phyloP scores from a whole-genome alignment of 1,140 invertebrate species.

The Cydia splendana region DNA sequence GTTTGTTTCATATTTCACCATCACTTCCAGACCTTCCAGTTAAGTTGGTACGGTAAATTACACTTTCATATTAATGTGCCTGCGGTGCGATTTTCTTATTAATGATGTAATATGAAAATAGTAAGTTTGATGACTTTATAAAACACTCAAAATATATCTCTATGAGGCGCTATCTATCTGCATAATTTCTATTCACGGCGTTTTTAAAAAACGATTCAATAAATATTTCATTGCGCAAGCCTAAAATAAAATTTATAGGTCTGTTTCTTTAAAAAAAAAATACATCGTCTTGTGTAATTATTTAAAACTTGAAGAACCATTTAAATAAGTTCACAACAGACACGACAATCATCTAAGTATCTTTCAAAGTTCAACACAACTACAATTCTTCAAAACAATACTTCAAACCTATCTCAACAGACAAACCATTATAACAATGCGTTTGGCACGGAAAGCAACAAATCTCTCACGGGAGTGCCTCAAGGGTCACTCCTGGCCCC shows the following conservation, averaged over 20 bases:
- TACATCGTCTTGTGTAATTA: too few species aligned
- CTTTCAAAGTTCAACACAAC: background rate
- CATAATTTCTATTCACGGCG: too few species aligned
- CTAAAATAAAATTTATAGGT: too few species aligned
- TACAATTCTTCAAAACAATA: slow-evolving; percentile 16
- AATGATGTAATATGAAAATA: background rate
- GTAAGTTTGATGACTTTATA: too few species aligned
- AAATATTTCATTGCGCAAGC: too few species aligned
- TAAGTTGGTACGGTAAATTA: background rate
- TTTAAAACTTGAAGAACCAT: background rate
- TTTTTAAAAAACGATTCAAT: too few species aligned
- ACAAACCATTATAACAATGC: slow-evolving; percentile 35
- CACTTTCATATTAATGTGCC: background rate
- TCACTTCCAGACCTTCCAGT: background rate
- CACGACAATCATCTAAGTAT: background rate
- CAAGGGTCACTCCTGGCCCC: slow-evolving; percentile 66
- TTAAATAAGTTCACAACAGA: background rate
- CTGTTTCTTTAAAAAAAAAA: too few species aligned
- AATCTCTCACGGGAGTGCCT: slow-evolving; percentile 58
- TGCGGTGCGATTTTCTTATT: background rate
- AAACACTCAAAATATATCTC: too few species aligned
- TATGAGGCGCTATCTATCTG: too few species aligned
- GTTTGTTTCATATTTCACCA: background rate
- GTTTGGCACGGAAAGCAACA: slow-evolving; percentile 65
- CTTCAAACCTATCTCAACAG: slow-evolving; percentile 20